Conservation (phyloP, 2,888 invertebrate genomes). For the Lumbricus terrestris region DNA sequence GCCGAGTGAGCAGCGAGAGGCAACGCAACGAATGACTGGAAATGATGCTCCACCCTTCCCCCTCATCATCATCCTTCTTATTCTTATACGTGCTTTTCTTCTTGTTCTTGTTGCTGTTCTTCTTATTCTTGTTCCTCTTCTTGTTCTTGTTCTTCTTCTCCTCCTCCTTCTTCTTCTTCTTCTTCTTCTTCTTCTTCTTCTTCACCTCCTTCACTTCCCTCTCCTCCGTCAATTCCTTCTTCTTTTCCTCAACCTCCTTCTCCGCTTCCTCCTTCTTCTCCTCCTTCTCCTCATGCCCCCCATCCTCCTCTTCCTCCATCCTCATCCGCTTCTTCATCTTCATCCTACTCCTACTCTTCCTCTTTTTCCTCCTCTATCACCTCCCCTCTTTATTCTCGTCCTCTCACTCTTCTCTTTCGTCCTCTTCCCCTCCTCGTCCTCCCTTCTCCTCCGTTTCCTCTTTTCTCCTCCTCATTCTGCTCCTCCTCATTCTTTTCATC, state of each 20-base stretch:
- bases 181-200: neutral
- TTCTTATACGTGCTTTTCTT: neutral
- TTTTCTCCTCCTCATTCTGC: neutral
- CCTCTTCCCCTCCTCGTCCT: slow-evolving; percentile 27
- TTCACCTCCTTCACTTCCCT: neutral
- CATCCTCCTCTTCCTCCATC: neutral
- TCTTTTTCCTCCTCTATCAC: neutral
- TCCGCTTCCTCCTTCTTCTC: neutral
- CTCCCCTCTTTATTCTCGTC: no score
- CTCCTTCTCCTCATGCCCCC: neutral
- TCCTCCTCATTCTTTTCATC: neutral
- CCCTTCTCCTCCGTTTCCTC: slow-evolving; percentile 17
- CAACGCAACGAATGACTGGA: neutral
- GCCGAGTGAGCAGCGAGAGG: neutral
- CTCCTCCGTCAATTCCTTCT: no score
- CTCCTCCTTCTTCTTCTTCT: neutral
- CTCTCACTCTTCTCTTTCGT: slow-evolving; percentile 25
- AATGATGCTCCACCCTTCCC: neutral
- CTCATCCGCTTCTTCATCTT: neutral
- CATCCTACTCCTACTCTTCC: slow-evolving; percentile 31
- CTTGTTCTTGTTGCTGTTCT: neutral
- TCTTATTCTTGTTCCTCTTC: neutral
- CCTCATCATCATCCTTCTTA: neutral
- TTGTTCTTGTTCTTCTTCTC: neutral
- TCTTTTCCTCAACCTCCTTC: neutral